Percentiles rank a stretch among this genome's conserved stretches.
Conservation (phyloP, 2,888 invertebrate species). For the Cerastoderma edule region DNA sequence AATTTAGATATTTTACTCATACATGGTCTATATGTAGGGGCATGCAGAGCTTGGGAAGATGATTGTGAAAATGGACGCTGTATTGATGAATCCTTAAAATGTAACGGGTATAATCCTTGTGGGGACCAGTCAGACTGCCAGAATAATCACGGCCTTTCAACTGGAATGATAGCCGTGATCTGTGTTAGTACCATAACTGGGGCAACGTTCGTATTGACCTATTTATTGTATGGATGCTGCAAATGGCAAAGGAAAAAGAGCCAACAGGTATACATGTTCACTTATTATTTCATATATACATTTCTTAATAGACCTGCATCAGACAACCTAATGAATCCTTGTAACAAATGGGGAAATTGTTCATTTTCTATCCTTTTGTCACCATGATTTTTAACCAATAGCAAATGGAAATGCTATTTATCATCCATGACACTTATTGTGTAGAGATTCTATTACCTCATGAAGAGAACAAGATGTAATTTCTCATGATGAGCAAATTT, state of each 20-base stretch:
- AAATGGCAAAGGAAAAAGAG: not conserved
- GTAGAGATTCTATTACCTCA: no score
- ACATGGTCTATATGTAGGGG: not conserved
- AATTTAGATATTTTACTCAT: not conserved
- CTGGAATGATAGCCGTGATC: not conserved
- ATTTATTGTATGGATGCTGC: not conserved
- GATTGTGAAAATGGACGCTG: slow-evolving; percentile 10
- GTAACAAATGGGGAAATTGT: no score
- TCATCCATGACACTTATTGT: no score
- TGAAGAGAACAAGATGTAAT: no score
- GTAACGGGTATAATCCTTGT: slow-evolving; percentile 12
- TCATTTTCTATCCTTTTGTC: no score
- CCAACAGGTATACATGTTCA: no score
- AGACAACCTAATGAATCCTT: no score
- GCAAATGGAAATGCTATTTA: no score
- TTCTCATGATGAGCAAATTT: no score
- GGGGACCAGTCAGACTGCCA: not conserved
- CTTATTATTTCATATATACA: no score
- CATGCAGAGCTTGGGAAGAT: not conserved
- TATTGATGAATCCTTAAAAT: slow-evolving; percentile 17
- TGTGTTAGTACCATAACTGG: not conserved
- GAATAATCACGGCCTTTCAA: not conserved
- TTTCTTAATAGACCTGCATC: no score
- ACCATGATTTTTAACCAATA: no score
- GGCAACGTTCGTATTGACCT: not conserved